Base-by-base conservation (phyloP, 2,797 vertebrate species). In the Hyperoplus immaculatus region DNA sequence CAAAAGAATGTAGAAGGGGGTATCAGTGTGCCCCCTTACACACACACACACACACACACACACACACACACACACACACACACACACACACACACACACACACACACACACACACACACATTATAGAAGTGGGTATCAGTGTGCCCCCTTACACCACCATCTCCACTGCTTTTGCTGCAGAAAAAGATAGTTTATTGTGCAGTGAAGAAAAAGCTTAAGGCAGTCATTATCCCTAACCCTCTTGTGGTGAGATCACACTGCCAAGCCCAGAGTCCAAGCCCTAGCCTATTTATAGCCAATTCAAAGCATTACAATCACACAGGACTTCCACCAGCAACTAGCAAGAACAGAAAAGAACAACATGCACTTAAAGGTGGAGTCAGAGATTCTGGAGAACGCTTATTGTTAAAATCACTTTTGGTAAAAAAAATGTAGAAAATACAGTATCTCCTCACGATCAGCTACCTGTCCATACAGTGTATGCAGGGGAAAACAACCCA, bases 191-290 rank as follows among this genome's bases (percentile, higher is more conserved):
- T 87, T 87, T 69, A 67, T 67, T 87, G 29, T 29, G 29, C 29
- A 29, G 51, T 51, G 85, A 72, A 76, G 18, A 84, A 53, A 66
- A 68, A 78, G 61, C 82, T 83, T 47, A 80, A 90, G 77, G 80
- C 82, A 36, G 68, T 88, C 70, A 90, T 93, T 92, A 91, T 80
- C 29, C 54, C 78, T 7, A 70, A 82, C 64, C 84, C 77, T 82
- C 88, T 29, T 84, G 85, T 72, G 86, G 86, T 81, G 59, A 50
- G 36, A 77, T 74, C 66, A 41, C 79, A 50, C 81, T 84, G 87
- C 89, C 91, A 89, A 87, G 82, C 82, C 80, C 46, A 42, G 38
- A 59, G 57, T 41, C 29, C 29, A 29, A 29, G 29, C 29, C 29
- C 29, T 29, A 29, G 29, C 51, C 82, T 88, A 84, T 82, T 87